Base-by-base conservation (phyloP, 2,888 invertebrate genomes). In the Palloptera scutellata region DNA sequence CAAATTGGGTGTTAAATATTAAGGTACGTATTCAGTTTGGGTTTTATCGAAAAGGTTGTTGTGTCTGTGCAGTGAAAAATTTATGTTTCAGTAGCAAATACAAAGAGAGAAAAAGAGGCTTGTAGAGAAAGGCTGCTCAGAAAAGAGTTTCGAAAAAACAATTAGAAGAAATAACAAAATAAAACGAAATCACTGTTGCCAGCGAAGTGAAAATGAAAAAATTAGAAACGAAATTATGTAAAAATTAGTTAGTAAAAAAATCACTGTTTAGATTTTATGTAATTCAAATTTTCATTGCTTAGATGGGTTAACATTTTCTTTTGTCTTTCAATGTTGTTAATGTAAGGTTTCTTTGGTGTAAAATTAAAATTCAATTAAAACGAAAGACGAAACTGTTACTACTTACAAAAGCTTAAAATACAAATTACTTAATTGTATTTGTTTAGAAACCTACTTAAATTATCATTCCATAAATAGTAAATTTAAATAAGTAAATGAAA, bases 261-360 rank as follows among this genome's bases (percentile, higher is more conserved):
- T 17, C 53, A 65, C 61, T 51, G 43, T 51, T 20, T 51, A 40
- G 2, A n/a, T 60, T 64, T 65, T 60, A 43, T 67, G 61, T 66
- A 13, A 11, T 53, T 17, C 43, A 51, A 53, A 17, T 30, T 30
- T 30, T 30, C 63, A 42, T 48, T 62, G 30, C 53, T 71, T 66
- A 72, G 73, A 74, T 74, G 74, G 73, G 73, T 70, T 74, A 59
- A 74, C 74, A 74, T 73, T 61, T 66, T 59, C 60, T 57, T 1
- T 73, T 61, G 64, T 59, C 60, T 57, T 1, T 30, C 3, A n/a
- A 60, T 53, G 58, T 70, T 64, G 20, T 60, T 51, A 61, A 51
- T 60, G 68, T 60, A 55, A 61, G 58, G 67, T 52, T 2, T 30
- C 30, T 30, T 30, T 30, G 6, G 6, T 30, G 30, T 30, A 4